Base-by-base conservation (phyloP, 1,140 invertebrate genomes). In the Triops longicaudatus region DNA sequence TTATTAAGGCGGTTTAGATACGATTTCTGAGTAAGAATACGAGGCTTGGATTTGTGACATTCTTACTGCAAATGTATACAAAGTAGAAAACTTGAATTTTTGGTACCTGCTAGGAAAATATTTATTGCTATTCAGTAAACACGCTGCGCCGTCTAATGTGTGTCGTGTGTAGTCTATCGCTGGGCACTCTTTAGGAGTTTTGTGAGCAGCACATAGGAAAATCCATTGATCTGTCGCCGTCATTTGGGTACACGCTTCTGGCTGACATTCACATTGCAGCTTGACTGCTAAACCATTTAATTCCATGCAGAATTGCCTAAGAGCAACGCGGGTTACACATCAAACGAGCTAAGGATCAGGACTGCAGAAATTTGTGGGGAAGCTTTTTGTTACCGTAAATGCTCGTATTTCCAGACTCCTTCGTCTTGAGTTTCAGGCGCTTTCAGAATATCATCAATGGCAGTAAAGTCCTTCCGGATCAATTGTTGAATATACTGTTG, bases 151-250 rank as follows among this genome's bases (percentile, higher is more conserved):
- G 86, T 99, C 98, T 75, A 99, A 86, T n/a, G 98, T 99, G 83
- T 99, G 98, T 81, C 98, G 87, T 1, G 98, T 99, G 82, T 99
- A 99, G 85, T 99, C 98, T 84, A 99, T 99, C 26, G 98, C 98
- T 76, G 98, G 95, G 86, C 98, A 99, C 89, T 99, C 98, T 86
- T 99, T 99, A 27, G 98, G 98, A 79, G 97, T 98, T 89, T 99
- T 99, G 84, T 99, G 98, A 73, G 98, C 97, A 78, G 98, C 98
- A 89, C 98, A 99, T 43, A 99, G 87, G 85, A 99, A 99, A 84
- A 99, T 99, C 98, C 98, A 99, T 83, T 99, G 98, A 86, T 99
- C 97, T 22, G 98, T 99, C 5, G 98, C 98, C 72, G 98, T 99
- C 98, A 99, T 99, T 86, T 99, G 97, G 72, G 92, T 96, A 84